These are phyloP conservation scores for Calyptomena viridis DNA, from an alignment of 2,113 vertebrate genomes.

Conservation along the genomic window DNA sequence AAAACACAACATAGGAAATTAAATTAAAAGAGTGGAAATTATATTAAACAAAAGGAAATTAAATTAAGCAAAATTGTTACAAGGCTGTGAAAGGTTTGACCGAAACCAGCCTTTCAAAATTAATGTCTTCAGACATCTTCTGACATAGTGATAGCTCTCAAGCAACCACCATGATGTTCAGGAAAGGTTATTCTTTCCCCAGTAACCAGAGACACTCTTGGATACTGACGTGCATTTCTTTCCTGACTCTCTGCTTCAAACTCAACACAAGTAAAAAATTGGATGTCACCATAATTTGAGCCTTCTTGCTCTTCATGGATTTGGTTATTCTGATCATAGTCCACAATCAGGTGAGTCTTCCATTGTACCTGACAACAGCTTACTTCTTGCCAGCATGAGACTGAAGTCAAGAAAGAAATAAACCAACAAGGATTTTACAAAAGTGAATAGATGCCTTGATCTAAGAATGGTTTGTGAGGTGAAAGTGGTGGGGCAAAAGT, in stretches of 20 bases:
- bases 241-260: background rate
- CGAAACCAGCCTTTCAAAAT: constrained; percentile 57
- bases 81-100: constrained; percentile 54
- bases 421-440: background rate
- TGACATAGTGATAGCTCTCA: background rate
- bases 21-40: constrained; percentile 53
- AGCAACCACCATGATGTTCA: background rate
- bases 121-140: background rate
- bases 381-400: background rate
- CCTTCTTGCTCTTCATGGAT: background rate
- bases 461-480: background rate
- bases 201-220: background rate
- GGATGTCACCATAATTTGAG: background rate
- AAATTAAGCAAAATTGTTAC: constrained; percentile 56
- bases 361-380: background rate
- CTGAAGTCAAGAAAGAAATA: background rate
- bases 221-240: background rate
- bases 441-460: background rate
- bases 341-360: background rate
- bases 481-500: background rate
- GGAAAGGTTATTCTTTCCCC: background rate
- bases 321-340: background rate
- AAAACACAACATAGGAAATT: constrained; percentile 63
- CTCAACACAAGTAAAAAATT: background rate
- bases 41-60: constrained; percentile 63